Evolutionary conservation across 2,797 vertebrate species (phyloP).

Genomic region (Phrynocephalus vlangalii): DNA sequence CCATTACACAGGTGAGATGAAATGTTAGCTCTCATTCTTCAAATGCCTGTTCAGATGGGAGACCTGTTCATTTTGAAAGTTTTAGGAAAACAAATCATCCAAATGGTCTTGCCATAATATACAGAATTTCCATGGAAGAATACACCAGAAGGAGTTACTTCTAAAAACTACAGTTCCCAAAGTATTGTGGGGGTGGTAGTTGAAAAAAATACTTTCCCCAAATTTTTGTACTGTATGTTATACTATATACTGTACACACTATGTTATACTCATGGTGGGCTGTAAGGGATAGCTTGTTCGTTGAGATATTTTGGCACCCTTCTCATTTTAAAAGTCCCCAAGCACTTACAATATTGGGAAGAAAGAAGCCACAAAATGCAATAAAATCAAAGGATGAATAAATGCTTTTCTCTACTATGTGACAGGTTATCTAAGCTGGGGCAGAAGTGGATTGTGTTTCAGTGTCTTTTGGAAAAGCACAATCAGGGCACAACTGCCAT

Average conservation of each 20-base stretch:
- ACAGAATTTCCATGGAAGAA: no score
- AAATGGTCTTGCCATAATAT: neutral
- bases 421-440: neutral
- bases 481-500: neutral
- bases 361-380: neutral
- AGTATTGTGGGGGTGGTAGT: no score
- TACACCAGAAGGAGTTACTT: no score
- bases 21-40: neutral
- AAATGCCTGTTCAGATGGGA: neutral
- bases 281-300: neutral
- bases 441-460: neutral
- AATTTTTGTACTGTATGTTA: no score
- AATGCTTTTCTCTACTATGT: neutral
- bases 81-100: neutral
- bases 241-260: no score
- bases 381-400: neutral
- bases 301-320: no score
- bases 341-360: no score
- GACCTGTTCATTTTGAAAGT: neutral
- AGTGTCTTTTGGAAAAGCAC: neutral
- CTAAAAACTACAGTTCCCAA: neutral
- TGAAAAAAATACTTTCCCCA: no score
- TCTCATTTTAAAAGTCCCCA: no score
- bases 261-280: neutral
- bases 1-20: neutral